Base-by-base conservation (phyloP, 1,140 invertebrate species). In the Drosophila rufa region DNA sequence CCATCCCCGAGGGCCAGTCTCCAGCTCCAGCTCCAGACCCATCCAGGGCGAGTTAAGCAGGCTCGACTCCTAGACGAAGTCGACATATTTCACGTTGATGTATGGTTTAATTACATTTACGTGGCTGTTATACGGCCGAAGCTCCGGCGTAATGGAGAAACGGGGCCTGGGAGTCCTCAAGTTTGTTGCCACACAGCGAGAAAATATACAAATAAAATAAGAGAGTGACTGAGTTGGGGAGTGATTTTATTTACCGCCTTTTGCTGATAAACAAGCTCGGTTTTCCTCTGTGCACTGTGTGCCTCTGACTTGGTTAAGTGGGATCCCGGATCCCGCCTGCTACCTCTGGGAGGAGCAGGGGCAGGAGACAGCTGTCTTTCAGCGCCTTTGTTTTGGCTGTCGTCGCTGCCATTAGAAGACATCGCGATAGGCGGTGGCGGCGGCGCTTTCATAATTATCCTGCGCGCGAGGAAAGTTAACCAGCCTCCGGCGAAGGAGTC, bases 51-150 rank as follows among this genome's bases (percentile, higher is more conserved):
- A 46, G 36, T 25, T 50, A 40, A 67, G 46, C 48, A 55, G 62
- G 47, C 56, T 75, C 50, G 43, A 40, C 48, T 45, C 61, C 36
- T 69, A 66, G 48, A 25, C 43, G 57, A 48, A 55, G 43, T 81
- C 79, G 85, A 90, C 85, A 90, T 90, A 90, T 90, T 90, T 90
- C 86, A 90, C 79, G 85, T 90, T 90, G 85, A 90, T 90, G 86
- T 90, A 90, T 90, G 85, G 86, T 90, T 90, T 90, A 90, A 90
- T 90, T 90, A 90, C 86, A 90, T 90, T 91, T 90, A 84, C 85
- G 85, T 90, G 85, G 86, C 77, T 73, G 73, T 77, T 78, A 78
- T 78, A 77, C 64, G 74, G 45, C 19, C 42, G 17, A 25, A 15
- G 60, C 67, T 50, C 30, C 6, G 67, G 67, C 36, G 27, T 57